Evolutionary conservation across 2,888 invertebrate genomes (phyloP), one percentile per base, ranked within the genome.

Genomic region (Erynnis tages): DNA sequence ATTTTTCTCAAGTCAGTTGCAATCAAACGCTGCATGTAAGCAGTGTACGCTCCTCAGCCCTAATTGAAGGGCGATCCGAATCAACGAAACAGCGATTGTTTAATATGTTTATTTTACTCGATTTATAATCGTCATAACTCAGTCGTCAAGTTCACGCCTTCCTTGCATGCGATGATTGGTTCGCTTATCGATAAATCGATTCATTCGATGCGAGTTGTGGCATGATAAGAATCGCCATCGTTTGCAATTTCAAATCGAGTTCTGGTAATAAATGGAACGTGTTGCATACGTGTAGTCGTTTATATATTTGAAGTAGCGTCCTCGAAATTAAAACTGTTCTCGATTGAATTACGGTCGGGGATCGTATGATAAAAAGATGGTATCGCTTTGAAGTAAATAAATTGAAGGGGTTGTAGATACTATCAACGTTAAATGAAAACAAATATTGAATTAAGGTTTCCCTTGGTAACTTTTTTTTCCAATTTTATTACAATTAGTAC

Each of bases 111-210:
- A 81, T 73, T 80, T 82, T 77, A 69, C 71, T 69, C 72, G 69
- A 84, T 86, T 83, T 85, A 85, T 84, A 65, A 73, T 69, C 66
- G 69, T 67, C 68, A 73, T 82, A 81, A 80, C 69, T 82, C 77
- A 73, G 65, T 63, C 57, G 60, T 60, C 63, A 65, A 61, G 68
- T 70, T 69, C 67, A 82, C 86, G 83, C 87, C 87, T 79, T 63
- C 73, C 61, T 62, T 67, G 71, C 72, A 61, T 55, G 53, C 58
- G 65, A 62, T 66, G 67, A 66, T 67, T 65, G 63, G 59, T 49
- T 53, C 58, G 57, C 62, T 66, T 67, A 67, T 68, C 67, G 62
- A 58, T 62, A 54, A 57, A 65, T 63, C 65, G 58, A 53, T 35
- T 52, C 44, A 27, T 47, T 34, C 41, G 56, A 60, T 62, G 53